A percentile compares a stretch with the other conserved stretches of the same genome.
These are phyloP conservation scores for Pongo pygmaeus DNA, from an alignment of 2,113 vertebrate species.

Conservation along the genomic window DNA sequence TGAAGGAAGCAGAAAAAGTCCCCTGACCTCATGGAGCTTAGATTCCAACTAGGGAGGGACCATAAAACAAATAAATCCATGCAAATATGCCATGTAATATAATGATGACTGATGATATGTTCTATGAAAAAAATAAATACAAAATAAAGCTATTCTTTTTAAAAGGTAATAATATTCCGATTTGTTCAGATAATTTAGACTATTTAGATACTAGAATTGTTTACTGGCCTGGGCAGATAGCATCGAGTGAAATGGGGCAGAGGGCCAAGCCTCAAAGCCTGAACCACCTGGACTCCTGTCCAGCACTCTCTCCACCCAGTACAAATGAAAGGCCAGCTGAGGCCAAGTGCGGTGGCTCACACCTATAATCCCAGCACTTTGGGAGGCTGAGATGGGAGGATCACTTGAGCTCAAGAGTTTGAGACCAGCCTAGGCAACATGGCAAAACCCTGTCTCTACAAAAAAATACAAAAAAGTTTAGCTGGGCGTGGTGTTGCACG, in stretches of 20 bases:
- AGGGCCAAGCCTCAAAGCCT: conserved; percentile 13
- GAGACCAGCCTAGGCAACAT: no score
- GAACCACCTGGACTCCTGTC: background rate
- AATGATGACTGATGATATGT: background rate
- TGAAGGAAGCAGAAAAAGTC: background rate
- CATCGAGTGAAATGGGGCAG: background rate
- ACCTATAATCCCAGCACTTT: no score
- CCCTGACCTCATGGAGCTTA: background rate
- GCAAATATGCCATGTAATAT: background rate
- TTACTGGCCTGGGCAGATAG: background rate
- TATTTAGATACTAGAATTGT: background rate
- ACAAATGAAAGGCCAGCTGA: conserved; percentile 3
- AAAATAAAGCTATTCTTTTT: background rate
- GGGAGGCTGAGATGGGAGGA: no score
- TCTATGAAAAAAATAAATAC: background rate
- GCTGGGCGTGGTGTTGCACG: no score
- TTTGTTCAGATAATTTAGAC: background rate
- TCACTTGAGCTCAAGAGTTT: no score
- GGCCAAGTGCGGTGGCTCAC: no score
- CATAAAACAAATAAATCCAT: background rate
- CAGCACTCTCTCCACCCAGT: background rate
- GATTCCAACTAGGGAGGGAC: background rate
- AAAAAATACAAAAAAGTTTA: no score
- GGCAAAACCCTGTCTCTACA: no score
- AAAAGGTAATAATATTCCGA: background rate